Evolutionary conservation across 2,113 vertebrate species (phyloP), one percentile per base, ranked within the genome.

Genomic region (Dermatemys mawii): DNA sequence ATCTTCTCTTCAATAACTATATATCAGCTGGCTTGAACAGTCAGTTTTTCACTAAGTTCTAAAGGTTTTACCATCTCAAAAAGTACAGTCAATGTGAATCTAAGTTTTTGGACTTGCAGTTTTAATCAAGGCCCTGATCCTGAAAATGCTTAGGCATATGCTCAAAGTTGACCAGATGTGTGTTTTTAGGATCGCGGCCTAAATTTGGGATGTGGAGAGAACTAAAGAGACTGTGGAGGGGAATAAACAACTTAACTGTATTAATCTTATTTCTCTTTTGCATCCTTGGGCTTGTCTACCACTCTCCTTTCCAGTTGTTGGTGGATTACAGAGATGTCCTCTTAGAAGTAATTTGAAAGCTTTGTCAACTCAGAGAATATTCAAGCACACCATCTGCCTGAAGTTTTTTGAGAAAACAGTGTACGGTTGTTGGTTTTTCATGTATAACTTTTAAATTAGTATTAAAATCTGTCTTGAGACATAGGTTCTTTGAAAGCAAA

Each of bases 401-500:
- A 46, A 14, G 6, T 76, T 76, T 41, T 41, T 22, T 41, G 22
- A 24, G 22, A 73, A 44, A 60, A 16, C 29, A 76, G 44, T 27
- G 11, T 12, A 16, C 3, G 22, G 24, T 11, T 24, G 11, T 38
- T 73, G 21, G 3, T 84, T 67, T 27, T 3, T 51, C 67, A 24
- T 81, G 9, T 2, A 2, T 67, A 3, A 6, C 21, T 90, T 32
- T 85, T 54, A 48, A 6, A 83, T 27, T 46, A 10, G 11, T 2
- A 44, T 0, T 16, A 79, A 87, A 24, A 49, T 84, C 35, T 35
- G 87, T 14, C 55, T 86, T 41, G 22, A 0, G 0, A 70, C 32
- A 38, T 22, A 38, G 8, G 19, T 38, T 38, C 35, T 67, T 67
- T 67, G 35, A 38, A 38, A 19, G 16, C 35, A 67, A 70, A 38